Evolutionary conservation across 1,140 invertebrate species (phyloP), one percentile per base, ranked within the genome.

Genomic region (Bombus waltoni): DNA sequence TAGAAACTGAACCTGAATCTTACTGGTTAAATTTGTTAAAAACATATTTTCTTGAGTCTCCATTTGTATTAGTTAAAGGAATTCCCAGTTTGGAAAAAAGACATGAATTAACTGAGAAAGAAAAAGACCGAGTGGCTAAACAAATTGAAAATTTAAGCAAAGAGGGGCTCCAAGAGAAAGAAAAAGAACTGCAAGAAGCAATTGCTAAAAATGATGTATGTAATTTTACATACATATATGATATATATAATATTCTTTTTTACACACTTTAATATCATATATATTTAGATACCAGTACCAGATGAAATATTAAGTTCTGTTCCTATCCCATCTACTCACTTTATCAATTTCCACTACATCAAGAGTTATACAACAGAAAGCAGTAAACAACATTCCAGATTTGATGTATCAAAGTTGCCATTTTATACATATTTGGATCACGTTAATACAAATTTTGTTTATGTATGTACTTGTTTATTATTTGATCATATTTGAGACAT

Each of bases 361-460:
- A 92, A 94, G 68, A 96, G 96, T 47, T 97, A 96, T 93, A 95
- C 94, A 53, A 95, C 95, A 66, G 95, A 95, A 70, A 94, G 92
- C 32, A 44, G 75, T 5, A 93, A 96, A n/a, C 94, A 96, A 81
- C 96, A 96, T 92, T 94, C 96, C 8, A 93, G 96, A 89, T 96
- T 98, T 87, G 96, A 97, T 92, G 94, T 97, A 18, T 93, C 94
- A 18, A 94, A 97, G 70, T 93, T 98, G n/a, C 97, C 97, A 38
- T 95, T 98, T 77, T 97, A 96, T 91, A 97, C 98, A 5, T 97
- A 97, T 88, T 95, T 98, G 71, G 97, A 98, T 96, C 96, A 98
- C 91, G 95, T 98, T 22, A 96, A 97, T 84, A 98, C 97, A 2
- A 98, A 98, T 92, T 98, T 98, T 95, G 96, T 98, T 87, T 97